Evolutionary conservation across 2,797 vertebrate genomes (phyloP).

Genomic region (Tapera naevia): DNA sequence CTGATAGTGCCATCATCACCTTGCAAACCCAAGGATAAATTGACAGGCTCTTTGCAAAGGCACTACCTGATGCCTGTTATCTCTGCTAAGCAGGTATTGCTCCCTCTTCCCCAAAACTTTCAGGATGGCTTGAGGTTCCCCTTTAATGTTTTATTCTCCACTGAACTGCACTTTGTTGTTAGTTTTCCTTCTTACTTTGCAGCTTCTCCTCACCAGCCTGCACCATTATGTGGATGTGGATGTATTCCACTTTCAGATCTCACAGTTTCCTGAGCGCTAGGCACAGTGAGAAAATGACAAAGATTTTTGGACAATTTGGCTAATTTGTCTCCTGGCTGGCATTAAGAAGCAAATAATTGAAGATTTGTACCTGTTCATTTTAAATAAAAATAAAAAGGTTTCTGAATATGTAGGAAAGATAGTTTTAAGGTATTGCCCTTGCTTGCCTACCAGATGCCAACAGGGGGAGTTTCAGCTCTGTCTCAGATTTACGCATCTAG

Average conservation of each 20-base stretch:
- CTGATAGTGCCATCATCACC: neutral
- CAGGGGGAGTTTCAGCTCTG: slow-evolving; percentile 73
- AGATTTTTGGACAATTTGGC: neutral
- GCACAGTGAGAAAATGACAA: neutral
- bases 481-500: slow-evolving; percentile 23
- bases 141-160: neutral
- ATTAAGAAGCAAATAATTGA: neutral
- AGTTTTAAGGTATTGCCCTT: neutral
- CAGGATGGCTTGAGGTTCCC: neutral
- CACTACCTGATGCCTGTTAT: neutral
- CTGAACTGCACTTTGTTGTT: neutral
- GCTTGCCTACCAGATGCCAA: slow-evolving; percentile 22
- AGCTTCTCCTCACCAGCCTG: neutral
- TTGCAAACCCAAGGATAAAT: slow-evolving; percentile 10
- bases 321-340: neutral
- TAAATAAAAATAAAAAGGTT: neutral
- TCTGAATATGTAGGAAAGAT: neutral
- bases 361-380: neutral
- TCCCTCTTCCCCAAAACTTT: neutral
- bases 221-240: accelerated
- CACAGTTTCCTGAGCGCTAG: neutral
- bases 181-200: neutral
- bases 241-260: neutral
- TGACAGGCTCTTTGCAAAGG: neutral
- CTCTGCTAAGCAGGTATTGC: neutral